Base-by-base conservation (phyloP, 1,140 invertebrate genomes). In the Batillaria attramentaria region DNA sequence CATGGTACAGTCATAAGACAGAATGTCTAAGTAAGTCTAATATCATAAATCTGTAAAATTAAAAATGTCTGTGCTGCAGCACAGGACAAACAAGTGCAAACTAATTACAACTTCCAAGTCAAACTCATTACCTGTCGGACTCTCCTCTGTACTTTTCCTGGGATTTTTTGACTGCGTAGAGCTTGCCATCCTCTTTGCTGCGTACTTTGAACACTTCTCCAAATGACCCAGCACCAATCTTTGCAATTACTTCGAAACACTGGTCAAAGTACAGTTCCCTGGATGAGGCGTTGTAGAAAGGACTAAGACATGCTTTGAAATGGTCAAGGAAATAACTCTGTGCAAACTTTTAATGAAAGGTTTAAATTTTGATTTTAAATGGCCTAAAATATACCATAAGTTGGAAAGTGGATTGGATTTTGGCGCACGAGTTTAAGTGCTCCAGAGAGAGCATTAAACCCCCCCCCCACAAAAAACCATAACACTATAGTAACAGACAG, bases 211-310 rank as follows among this genome's bases (percentile, higher is more conserved):
- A 95, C 0, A 93, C 92, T 85, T 94, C 93, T 62, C 95, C 95
- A 92, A 95, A 95, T 5, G 94, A 95, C 20, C 95, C 95, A 85
- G 93, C 93, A 41, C 95, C 95, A 57, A 95, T 91, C 84, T 93
- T 93, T 33, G 90, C 89, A 54, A 93, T 87, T 42, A 94, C 91
- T 42, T 92, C 88, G 88, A 95, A 96, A 84, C 93, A 93, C 86
- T 95, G 94, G 50, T 94, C 92, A 84, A 95, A 92, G 84, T 92
- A 92, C 41, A 89, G 80, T 41, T 91, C 87, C 43, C 85, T 87
- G 68, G 84, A 88, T n/a, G 75, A 84, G 46, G 87, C 84, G 84
- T 91, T 86, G 81, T 92, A 92, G 68, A 85, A 77, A 66, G 85
- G 82, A 83, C 86, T 89, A 16, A 88, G 60, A 18, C 85, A 50